A percentile compares a stretch with the other conserved stretches of the same genome.
Conservation (phyloP, 2,113 vertebrate species). For the Aplodontia rufa region DNA sequence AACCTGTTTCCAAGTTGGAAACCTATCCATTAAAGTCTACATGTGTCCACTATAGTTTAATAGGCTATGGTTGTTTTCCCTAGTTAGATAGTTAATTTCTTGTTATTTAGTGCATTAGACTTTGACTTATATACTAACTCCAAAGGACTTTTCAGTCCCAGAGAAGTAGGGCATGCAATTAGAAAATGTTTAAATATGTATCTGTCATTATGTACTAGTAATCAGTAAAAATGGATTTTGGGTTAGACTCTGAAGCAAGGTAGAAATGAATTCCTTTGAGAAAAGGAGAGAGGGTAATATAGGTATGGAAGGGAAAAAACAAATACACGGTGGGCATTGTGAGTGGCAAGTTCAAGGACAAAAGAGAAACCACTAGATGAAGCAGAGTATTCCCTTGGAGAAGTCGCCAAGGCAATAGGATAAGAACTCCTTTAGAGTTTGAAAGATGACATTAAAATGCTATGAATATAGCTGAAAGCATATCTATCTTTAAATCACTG, state of each 20-base stretch:
- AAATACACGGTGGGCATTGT: not conserved
- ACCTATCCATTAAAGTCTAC: not conserved
- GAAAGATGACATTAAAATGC: not conserved
- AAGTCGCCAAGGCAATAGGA: not conserved
- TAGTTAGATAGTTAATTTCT: not conserved
- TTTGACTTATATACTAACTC: not conserved
- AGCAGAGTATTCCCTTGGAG: not conserved
- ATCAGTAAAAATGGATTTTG: not conserved
- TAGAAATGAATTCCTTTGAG: not conserved
- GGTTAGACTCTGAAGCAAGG: not conserved
- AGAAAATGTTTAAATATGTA: not conserved
- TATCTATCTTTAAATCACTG: not conserved
- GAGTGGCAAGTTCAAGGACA: not conserved
- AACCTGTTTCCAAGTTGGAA: not conserved
- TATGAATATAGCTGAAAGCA: not conserved
- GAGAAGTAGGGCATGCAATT: not conserved
- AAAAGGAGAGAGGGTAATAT: not conserved
- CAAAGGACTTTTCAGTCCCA: not conserved
- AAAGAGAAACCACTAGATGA: not conserved
- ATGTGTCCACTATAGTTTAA: not conserved
- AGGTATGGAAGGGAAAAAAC: not conserved
- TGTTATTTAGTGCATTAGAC: not conserved
- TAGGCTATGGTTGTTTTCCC: not conserved
- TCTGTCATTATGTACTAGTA: not conserved
- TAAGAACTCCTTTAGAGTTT: not conserved